Conservation (phyloP, 2,888 invertebrate genomes). For the Leptothorax acervorum region DNA sequence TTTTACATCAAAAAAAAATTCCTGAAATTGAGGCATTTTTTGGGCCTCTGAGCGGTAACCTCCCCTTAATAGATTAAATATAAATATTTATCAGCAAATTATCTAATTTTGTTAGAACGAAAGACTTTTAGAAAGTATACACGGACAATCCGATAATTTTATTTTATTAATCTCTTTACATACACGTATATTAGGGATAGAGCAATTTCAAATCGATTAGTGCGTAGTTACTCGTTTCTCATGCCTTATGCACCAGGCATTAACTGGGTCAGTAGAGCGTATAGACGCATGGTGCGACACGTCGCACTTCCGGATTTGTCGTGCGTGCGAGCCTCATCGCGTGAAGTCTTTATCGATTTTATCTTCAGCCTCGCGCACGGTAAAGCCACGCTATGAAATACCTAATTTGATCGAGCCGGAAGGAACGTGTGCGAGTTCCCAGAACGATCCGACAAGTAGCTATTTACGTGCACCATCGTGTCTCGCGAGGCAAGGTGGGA, state of each 20-base stretch:
- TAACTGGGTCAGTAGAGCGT: slow-evolving; percentile 50
- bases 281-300: slow-evolving; percentile 18
- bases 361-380: slow-evolving; percentile 55
- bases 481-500: slow-evolving; percentile 61
- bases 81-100: too few relatives aligned
- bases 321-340: slow-evolving; percentile 20
- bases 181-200: background rate
- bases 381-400: slow-evolving; percentile 52
- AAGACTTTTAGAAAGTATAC: background rate
- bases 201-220: slow-evolving; percentile 15
- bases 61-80: too few relatives aligned
- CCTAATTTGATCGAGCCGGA: slow-evolving; percentile 63
- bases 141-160: background rate
- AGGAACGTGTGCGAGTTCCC: slow-evolving; percentile 62
- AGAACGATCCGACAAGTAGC: slow-evolving; percentile 85
- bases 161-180: background rate
- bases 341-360: slow-evolving; percentile 64
- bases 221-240: background rate
- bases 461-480: slow-evolving; percentile 82
- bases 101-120: too few relatives aligned
- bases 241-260: background rate
- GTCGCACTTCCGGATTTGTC: slow-evolving; percentile 42
- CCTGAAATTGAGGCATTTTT: too few relatives aligned
- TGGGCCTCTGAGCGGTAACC: too few relatives aligned
- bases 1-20: too few relatives aligned